phyloP scores from a whole-genome alignment of 2,113 vertebrate genomes.

The Electrona antarctica region DNA sequence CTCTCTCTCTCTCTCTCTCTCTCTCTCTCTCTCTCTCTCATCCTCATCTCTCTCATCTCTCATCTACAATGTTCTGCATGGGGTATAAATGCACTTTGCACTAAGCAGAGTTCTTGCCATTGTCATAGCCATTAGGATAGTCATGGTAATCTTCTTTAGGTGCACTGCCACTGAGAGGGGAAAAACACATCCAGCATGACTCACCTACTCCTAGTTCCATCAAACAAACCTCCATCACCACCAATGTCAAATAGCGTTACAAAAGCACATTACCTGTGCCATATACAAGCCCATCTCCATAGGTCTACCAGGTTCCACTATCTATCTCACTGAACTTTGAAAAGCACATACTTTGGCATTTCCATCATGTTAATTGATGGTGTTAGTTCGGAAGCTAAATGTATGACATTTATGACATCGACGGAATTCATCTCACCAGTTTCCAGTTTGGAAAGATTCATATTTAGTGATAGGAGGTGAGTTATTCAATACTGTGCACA shows the following conservation, averaged over 20 bases:
- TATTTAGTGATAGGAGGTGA: too few species aligned
- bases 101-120: conserved; percentile 40
- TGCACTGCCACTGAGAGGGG: conserved; percentile 42
- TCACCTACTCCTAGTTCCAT: conserved; percentile 19
- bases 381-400: conserved; percentile 1
- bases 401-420: conserved; percentile 1
- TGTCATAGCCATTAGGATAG: conserved; percentile 49
- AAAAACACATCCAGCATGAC: conserved; percentile 22
- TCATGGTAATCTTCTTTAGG: conserved; percentile 53
- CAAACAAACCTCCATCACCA: conserved; percentile 29
- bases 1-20: conserved; percentile 20
- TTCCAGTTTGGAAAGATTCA: neutral
- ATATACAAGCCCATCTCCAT: neutral
- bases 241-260: conserved; percentile 10
- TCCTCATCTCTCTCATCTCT: conserved; percentile 20
- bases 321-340: neutral
- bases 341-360: neutral
- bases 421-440: neutral
- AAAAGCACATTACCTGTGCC: conserved; percentile 4
- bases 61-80: conserved; percentile 65
- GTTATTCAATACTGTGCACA: neutral
- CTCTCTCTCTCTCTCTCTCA: conserved; percentile 13
- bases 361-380: neutral
- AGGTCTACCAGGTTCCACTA: conserved; percentile 8
- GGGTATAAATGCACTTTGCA: conserved; percentile 63